These are phyloP conservation scores for Rissa tridactyla DNA, from an alignment of 2,113 vertebrate species.

Conservation along the genomic window DNA sequence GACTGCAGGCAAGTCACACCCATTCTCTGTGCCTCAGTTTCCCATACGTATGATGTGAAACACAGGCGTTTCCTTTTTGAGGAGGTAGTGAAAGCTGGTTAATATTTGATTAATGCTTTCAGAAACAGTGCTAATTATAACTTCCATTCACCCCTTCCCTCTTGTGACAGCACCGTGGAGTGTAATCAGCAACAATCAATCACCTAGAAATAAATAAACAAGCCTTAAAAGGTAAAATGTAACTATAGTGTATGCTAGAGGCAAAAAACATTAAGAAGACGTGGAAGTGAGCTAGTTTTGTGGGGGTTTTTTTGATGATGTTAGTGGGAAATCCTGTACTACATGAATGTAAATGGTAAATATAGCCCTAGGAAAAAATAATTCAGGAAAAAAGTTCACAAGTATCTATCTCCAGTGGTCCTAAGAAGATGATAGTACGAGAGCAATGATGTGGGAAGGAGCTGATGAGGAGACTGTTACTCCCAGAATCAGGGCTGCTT, in stretches of 20 bases:
- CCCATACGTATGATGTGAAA: not conserved
- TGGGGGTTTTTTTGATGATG: not conserved
- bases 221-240: not conserved
- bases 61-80: not conserved
- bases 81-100: not conserved
- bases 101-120: not conserved
- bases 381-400: not conserved
- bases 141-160: not conserved
- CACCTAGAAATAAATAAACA: not conserved
- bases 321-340: not conserved
- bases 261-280: not conserved
- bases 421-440: not conserved
- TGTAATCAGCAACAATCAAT: not conserved
- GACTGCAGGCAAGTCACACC: not conserved
- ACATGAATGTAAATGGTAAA: not conserved
- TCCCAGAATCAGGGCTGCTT: not conserved
- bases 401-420: not conserved
- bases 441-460: not conserved
- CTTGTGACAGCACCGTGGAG: not conserved
- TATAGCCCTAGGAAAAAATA: not conserved
- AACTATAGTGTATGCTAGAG: not conserved
- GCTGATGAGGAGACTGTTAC: not conserved
- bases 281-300: not conserved
- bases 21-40: not conserved
- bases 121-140: not conserved